Percentiles rank a stretch among this genome's conserved stretches.
These are phyloP conservation scores for Mythimna lalbum DNA, from an alignment of 2,888 invertebrate species.

Conservation along the genomic window DNA sequence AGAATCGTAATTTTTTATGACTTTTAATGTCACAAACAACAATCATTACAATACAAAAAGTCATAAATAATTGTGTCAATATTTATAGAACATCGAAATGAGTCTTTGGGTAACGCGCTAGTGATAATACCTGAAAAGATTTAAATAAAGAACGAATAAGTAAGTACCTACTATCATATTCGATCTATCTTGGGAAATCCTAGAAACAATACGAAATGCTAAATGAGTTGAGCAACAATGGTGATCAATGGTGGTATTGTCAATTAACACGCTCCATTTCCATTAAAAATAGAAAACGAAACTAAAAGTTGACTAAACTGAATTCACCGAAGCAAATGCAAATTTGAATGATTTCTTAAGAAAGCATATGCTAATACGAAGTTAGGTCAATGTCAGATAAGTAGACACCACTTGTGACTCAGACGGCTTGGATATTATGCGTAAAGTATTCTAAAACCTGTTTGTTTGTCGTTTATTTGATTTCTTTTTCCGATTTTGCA, in stretches of 20 bases:
- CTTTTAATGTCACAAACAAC: too few relatives aligned
- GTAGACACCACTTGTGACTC: conserved; percentile 45
- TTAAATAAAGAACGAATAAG: background rate
- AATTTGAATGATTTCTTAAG: conserved; percentile 41
- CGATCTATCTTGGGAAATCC: background rate
- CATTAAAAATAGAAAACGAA: conserved; percentile 31
- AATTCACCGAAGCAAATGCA: conserved; percentile 22
- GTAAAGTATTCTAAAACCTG: conserved; percentile 43
- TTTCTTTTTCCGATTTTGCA: conserved; percentile 25
- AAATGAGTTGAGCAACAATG: conserved; percentile 22
- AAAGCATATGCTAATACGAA: conserved; percentile 42
- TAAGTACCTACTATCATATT: background rate
- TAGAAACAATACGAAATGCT: conserved; percentile 5
- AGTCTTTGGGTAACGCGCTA: too few relatives aligned
- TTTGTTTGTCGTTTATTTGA: conserved; percentile 38
- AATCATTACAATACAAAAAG: too few relatives aligned
- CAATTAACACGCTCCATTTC: conserved; percentile 42
- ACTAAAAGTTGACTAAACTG: conserved; percentile 6
- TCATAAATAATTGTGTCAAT: too few relatives aligned
- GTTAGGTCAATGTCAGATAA: conserved; percentile 55
- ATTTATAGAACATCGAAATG: too few relatives aligned
- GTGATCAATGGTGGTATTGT: conserved; percentile 23
- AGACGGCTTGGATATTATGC: conserved; percentile 30
- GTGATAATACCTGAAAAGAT: too few relatives aligned
- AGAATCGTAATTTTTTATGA: too few relatives aligned